Evolutionary conservation across 1,140 invertebrate species (phyloP), one percentile per base, ranked within the genome.

Genomic region (Lucilia sericata): DNA sequence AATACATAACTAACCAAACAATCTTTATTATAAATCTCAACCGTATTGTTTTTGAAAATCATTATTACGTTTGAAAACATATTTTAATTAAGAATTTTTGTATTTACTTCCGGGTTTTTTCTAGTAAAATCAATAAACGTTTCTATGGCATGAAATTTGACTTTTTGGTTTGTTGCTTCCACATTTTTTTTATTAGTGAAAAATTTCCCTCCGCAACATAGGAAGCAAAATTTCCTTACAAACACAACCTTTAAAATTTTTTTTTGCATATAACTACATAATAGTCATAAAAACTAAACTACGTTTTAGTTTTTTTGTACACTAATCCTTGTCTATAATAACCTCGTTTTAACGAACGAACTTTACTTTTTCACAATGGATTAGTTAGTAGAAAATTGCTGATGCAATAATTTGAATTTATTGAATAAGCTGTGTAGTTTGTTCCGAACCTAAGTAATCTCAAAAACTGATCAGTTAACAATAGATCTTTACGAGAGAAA

Each of bases 321-420:
- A 21, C 65, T 21, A 47, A 80, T 80, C 76, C 76, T 80, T 80
- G 76, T 80, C 76, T 80, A 51, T 80, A 49, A 49, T 49, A 80
- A 49, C 76, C 76, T 80, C 42, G 76, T 21, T 80, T 80, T 49
- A 21, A 49, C 34, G 76, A 49, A 80, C 42, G 76, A 49, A 80
- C 42, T 80, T 80, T 80, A 80, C 76, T 80, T 51, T 42, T 80
- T 80, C 10, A 21, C 9, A 49, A 49, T 80, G 76, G 76, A 80
- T 49, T 80, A 49, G 76, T 49, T 25, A 25, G 42, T 17, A 80
- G 13, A 55, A 55, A 84, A 60, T 60, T 84, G 83, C 74, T 84
- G 83, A 84, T 84, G 83, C 83, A 84, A 84, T 84, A 76, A 19
- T 78, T 25, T 17, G 21, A 25, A 51, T 47, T 19, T 19, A 76